These are phyloP conservation scores for Myrmecobius fasciatus DNA, from an alignment of 2,113 vertebrate genomes.

Conservation along the genomic window DNA sequence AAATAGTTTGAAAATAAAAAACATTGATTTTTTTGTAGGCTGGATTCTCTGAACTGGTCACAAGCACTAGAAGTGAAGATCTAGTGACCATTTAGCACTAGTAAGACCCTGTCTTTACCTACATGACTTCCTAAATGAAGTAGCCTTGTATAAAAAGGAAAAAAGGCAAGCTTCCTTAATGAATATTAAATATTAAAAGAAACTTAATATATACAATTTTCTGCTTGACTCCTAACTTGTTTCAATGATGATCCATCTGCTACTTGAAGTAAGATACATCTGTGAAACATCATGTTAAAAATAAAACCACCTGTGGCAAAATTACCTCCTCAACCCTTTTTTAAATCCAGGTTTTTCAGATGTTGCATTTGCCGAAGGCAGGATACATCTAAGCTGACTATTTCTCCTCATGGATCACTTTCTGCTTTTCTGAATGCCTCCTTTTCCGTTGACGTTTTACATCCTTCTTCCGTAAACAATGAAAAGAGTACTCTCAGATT, in stretches of 20 bases:
- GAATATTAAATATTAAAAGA: neutral
- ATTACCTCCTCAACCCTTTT: neutral
- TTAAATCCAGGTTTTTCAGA: constrained; percentile 1
- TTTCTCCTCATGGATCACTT: neutral
- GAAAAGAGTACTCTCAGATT: neutral
- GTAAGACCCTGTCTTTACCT: neutral
- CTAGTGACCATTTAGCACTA: neutral
- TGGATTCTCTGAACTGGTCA: neutral
- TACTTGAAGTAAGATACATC: neutral
- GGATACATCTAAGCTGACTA: neutral
- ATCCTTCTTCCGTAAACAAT: neutral
- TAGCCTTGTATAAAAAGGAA: neutral
- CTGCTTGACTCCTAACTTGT: neutral
- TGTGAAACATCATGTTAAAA: neutral
- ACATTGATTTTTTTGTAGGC: neutral
- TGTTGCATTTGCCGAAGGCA: neutral
- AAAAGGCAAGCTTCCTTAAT: neutral
- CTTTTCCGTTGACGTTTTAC: neutral
- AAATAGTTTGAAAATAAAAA: neutral
- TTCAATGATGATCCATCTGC: neutral
- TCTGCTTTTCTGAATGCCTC: neutral
- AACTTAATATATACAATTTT: neutral
- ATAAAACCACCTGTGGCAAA: constrained; percentile 1
- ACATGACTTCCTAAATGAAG: neutral
- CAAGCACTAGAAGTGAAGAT: neutral